Conservation (phyloP, 2,888 invertebrate species). For the Cataglyphis livida region DNA sequence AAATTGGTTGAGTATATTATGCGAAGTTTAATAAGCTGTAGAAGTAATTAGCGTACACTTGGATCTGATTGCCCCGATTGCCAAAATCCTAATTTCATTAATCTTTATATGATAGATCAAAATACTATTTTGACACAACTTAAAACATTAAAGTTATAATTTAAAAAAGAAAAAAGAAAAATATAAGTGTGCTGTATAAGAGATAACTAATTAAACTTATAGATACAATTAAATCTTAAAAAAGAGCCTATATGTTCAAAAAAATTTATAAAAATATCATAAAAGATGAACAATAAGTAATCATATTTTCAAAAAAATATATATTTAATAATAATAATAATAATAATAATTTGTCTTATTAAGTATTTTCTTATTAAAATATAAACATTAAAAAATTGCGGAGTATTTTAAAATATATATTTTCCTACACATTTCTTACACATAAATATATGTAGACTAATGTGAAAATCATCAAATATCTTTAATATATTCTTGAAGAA, state of each 20-base stretch:
- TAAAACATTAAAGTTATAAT: neutral
- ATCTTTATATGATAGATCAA: neutral
- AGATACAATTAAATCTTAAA: conserved; percentile 13
- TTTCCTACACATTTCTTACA: neutral
- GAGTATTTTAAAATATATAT: neutral
- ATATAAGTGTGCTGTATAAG: neutral
- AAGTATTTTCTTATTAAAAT: neutral
- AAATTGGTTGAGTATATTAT: conserved; percentile 41
- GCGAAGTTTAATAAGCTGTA: conserved; percentile 56
- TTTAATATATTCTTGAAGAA: neutral
- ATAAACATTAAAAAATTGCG: neutral
- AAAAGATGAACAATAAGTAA: neutral
- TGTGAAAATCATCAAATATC: neutral
- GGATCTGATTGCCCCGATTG: conserved; percentile 22
- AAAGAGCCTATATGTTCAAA: neutral
- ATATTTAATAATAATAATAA: neutral
- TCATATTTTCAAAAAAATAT: neutral
- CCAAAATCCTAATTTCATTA: conserved; percentile 24
- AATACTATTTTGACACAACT: neutral
- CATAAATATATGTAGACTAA: neutral
- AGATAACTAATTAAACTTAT: neutral
- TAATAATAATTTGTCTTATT: too few relatives aligned
- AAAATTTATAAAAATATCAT: neutral
- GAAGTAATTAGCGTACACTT: conserved; percentile 44
- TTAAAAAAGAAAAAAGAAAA: neutral